These are phyloP conservation scores for Enteromius anoplus DNA, from an alignment of 2,797 vertebrate species.

Conservation along the genomic window DNA sequence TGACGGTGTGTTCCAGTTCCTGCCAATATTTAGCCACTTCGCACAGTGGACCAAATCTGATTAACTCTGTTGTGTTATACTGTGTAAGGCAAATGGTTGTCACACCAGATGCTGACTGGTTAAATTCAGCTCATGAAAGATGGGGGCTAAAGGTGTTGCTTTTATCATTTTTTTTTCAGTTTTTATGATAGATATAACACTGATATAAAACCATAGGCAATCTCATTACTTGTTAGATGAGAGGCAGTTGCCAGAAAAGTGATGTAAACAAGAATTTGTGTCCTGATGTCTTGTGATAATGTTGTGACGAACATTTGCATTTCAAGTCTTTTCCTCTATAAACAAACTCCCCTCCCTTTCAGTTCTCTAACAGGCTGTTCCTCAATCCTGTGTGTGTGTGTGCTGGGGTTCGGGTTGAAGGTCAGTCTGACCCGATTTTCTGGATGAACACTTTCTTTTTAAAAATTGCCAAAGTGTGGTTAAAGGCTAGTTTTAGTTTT, in stretches of 20 bases:
- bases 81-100: no score
- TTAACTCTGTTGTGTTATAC: no score
- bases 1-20: no score
- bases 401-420: constrained; percentile 1
- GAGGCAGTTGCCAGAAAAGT: constrained; percentile 11
- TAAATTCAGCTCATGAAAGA: no score
- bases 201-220: background rate
- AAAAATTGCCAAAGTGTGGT: constrained; percentile 18
- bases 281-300: constrained; percentile 37
- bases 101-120: no score
- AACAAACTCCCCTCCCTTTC: constrained; percentile 51
- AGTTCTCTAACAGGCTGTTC: constrained; percentile 56
- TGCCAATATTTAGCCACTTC: no score
- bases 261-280: constrained; percentile 44
- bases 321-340: constrained; percentile 59
- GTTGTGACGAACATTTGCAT: constrained; percentile 56
- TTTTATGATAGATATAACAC: no score
- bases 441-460: constrained; percentile 31
- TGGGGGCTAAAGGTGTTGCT: no score
- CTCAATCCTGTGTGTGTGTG: constrained; percentile 36
- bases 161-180: no score
- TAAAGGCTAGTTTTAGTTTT: constrained; percentile 13
- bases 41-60: no score
- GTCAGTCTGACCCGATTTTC: constrained; percentile 35
- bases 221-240: constrained; percentile 1